Base-by-base conservation (phyloP, 2,888 invertebrate genomes). In the Sarcophaga carnaria region DNA sequence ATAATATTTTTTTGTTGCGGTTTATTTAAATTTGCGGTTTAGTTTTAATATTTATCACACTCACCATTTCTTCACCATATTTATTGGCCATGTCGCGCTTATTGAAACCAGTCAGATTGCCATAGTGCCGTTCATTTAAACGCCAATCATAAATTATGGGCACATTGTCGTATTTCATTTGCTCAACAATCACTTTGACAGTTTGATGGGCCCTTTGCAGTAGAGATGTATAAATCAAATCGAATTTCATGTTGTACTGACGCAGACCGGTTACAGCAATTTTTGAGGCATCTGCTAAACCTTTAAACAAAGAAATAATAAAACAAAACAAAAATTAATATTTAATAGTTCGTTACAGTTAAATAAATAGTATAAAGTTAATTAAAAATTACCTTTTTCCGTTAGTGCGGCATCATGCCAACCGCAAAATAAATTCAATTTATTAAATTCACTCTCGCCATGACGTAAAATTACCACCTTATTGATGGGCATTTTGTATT, bases 51-150 rank as follows among this genome's bases (percentile, higher is more conserved):
- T 62, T 63, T n/a, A 63, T 10, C 59, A 8, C 11, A 76, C 79
- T 87, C 81, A 96, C 96, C 94, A 97, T 96, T 72, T 96, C 96
- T 91, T 97, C 97, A 14, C 98, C 97, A 93, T 96, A 97, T 92
- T 97, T 96, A 77, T 96, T 96, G 74, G 97, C 97, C 25, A 97
- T 97, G 93, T 97, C 97, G 0, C 96, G 95, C 92, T 98, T 98
- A 91, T 97, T 97, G 85, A 97, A 94, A 2, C 97, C 97, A 14
- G 97, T 98, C 8, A 98, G 95, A 63, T 96, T 96, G 75, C 98
- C 98, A 90, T 97, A 98, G 91, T 98, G 98, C 84, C 98, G 95
- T 93, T 98, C 97, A 90, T 97, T 97, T 47, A 98, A 94, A 17
- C 97, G 95, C 98, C 98, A 98, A 12, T 97, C 96, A 91, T 96